Evolutionary conservation across 2,797 vertebrate species (phyloP), one percentile per base, ranked within the genome.

Genomic region (Oryzias dopingdopingensis): DNA sequence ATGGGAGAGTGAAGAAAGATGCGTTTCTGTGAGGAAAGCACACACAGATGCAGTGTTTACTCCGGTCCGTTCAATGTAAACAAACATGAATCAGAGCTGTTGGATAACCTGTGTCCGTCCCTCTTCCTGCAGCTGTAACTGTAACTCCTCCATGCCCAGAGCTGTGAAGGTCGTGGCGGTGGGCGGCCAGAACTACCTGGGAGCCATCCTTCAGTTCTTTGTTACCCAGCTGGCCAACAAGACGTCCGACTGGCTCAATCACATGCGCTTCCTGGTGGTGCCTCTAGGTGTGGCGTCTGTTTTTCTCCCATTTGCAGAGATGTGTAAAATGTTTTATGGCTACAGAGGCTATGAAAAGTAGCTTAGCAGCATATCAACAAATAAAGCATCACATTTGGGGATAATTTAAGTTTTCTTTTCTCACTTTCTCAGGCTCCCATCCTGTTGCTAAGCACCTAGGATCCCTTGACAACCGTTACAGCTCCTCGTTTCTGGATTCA

Each of bases 181-280:
- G 0, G 97, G 97, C 1, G 84, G 94, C 58, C 96, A 97, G 89
- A 95, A 92, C 67, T 98, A 97, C 86, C 90, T 99, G 70, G 95
- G 94, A 0, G 85, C 95, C 70, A 93, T 98, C 76, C 91, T 99
- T 65, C 95, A 96, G 76, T 96, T 97, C 88, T 99, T 97, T 0
- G 97, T 98, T 90, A 95, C 94, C 61, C 96, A 98, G 24, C 88
- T 99, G 68, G 96, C 96, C 80, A 95, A 91, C 88, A 98, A 98
- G 89, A 97, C 97, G 0, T 95, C 96, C 0, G 97, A 99, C 73
- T 99, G 97, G 97, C 94, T 99, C 46, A 92, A 90, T 86, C 97
- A 98, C 88, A 92, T 99, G 90, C 94, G 96, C 68, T 95, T 99
- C 80, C 92, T 99, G 79, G 93, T 98, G 10, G 90, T 99, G 18